Conservation (phyloP, 1,140 invertebrate species). For the Drosophila varians region DNA sequence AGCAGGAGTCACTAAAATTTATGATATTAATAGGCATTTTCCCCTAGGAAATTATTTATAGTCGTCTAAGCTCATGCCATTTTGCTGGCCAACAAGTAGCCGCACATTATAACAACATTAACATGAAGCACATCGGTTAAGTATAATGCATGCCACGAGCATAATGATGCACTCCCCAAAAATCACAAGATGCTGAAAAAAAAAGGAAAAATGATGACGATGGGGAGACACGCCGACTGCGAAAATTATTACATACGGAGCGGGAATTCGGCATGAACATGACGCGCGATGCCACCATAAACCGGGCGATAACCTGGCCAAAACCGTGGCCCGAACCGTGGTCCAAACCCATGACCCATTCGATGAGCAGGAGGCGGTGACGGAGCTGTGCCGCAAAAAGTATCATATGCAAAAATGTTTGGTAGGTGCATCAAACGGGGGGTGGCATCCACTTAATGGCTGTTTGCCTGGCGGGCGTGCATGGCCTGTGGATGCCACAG, state of each 20-base stretch:
- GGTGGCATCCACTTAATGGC: slow-evolving; percentile 61
- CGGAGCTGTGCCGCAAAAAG: slow-evolving; percentile 13
- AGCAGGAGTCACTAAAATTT: too few species aligned
- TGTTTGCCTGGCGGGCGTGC: slow-evolving; percentile 55
- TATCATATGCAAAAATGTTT: slow-evolving; percentile 67
- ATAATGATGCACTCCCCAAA: slow-evolving; percentile 49
- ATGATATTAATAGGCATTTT: too few species aligned
- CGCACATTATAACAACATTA: slow-evolving; percentile 62
- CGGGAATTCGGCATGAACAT: slow-evolving; percentile 77
- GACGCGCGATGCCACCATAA: slow-evolving; percentile 77
- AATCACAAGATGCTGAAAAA: too few species aligned
- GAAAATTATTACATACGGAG: slow-evolving; percentile 69
- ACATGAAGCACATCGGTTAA: slow-evolving; percentile 42
- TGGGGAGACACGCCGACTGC: slow-evolving; percentile 49
- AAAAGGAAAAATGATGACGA: slow-evolving; percentile 17
- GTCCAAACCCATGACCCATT: slow-evolving; percentile 44
- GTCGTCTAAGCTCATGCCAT: background rate
- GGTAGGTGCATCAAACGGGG: background rate
- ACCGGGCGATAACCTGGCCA: slow-evolving; percentile 67
- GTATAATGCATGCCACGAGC: slow-evolving; percentile 47
- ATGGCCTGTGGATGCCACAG: slow-evolving; percentile 29
- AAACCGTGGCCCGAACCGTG: slow-evolving; percentile 35
- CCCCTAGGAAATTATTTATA: background rate
- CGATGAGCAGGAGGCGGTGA: slow-evolving; percentile 16
- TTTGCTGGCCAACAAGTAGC: slow-evolving; percentile 44